Percentiles rank a stretch among this genome's conserved stretches.
phyloP scores from a whole-genome alignment of 2,797 vertebrate species.

The Chlorospingus flavigularis region DNA sequence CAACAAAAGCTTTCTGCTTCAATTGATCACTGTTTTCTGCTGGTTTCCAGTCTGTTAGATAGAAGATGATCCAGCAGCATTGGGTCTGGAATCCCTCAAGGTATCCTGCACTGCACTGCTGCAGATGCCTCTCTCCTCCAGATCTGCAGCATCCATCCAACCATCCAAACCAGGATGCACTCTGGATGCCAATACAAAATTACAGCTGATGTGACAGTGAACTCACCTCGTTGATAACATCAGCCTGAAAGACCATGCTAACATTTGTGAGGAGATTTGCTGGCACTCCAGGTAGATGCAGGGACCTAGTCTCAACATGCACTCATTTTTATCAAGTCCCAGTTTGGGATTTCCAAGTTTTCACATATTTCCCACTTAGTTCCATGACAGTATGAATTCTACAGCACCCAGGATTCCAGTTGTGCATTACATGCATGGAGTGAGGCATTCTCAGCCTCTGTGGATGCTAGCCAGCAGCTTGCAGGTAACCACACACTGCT shows the following conservation, averaged over 20 bases:
- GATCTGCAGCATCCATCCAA: not conserved
- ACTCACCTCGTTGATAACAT: not conserved
- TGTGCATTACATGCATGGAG: rapidly evolving
- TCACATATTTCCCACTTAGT: not conserved
- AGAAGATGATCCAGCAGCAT: rapidly evolving
- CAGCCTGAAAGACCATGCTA: not conserved
- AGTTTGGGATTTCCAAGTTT: not conserved
- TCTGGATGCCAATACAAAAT: not conserved
- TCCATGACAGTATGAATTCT: not conserved
- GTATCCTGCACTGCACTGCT: too few relatives aligned
- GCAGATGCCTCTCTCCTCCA: not conserved
- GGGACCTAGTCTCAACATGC: not conserved
- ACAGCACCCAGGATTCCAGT: not conserved
- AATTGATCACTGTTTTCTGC: rapidly evolving
- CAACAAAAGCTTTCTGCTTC: not conserved
- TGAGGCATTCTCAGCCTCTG: not conserved
- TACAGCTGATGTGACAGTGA: rapidly evolving
- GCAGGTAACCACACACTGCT: not conserved
- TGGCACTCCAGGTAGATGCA: not conserved
- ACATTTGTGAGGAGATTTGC: not conserved
- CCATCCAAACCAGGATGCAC: rapidly evolving
- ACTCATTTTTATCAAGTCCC: not conserved
- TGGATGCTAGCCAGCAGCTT: not conserved
- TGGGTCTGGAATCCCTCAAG: not conserved
- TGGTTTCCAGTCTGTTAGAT: not conserved